Evolutionary conservation across 2,888 invertebrate genomes (phyloP).

Genomic region (Meta bourneti): DNA sequence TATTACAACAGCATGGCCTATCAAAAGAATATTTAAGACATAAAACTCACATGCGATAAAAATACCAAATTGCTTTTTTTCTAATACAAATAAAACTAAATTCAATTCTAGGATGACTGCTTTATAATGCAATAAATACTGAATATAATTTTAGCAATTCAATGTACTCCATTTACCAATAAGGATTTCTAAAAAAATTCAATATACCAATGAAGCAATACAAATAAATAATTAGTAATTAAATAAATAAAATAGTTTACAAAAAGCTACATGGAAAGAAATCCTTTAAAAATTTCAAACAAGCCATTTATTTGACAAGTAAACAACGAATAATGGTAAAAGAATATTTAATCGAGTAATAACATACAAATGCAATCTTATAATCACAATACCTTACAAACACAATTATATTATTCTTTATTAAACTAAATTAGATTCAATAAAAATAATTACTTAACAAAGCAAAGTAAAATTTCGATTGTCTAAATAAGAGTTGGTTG

Average conservation of each 20-base stretch:
- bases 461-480: no score
- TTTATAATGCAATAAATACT: background rate
- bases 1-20: constrained; percentile 77
- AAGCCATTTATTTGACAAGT: no score
- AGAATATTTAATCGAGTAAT: no score
- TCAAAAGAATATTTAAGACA: background rate
- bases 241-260: background rate
- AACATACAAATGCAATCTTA: background rate
- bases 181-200: no score
- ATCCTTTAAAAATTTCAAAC: no score
- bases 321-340: no score
- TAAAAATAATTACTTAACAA: background rate
- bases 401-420: background rate
- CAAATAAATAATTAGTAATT: background rate
- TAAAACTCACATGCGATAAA: background rate
- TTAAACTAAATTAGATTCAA: background rate
- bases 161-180: no score
- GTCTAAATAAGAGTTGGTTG: background rate
- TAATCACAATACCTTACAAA: background rate
- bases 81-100: background rate
- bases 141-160: no score
- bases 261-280: no score
- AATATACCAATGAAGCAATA: no score
- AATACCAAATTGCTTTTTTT: background rate
- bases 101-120: background rate